These are phyloP conservation scores for Acleris sparsana DNA, from an alignment of 2,888 invertebrate species.

Conservation along the genomic window DNA sequence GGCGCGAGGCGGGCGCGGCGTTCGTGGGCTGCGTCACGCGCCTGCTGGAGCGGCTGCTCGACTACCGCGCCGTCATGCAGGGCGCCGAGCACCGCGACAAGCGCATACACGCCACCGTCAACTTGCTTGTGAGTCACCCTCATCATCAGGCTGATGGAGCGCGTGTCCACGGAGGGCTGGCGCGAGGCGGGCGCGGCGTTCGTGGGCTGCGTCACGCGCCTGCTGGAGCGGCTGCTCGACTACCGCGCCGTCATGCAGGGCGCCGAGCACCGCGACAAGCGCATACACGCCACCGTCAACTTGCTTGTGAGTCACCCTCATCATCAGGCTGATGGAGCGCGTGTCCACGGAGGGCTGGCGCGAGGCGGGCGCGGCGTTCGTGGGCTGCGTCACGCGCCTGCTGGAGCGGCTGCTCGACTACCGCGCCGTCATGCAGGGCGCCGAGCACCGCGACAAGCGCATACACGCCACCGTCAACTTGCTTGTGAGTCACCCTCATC, in stretches of 20 bases:
- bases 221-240: conserved; percentile 94
- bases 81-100: conserved; percentile 98
- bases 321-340: conserved; percentile 90
- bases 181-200: conserved; percentile 96
- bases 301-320: no score
- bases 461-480: conserved; percentile 98
- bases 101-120: conserved; percentile 98
- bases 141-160: conserved; percentile 90
- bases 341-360: conserved; percentile 95
- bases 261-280: conserved; percentile 96
- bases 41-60: conserved; percentile 93
- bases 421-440: conserved; percentile 96
- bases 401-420: conserved; percentile 96
- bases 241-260: conserved; percentile 98
- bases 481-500: no score
- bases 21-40: conserved; percentile 96
- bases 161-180: conserved; percentile 94
- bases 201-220: conserved; percentile 94
- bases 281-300: conserved; percentile 98
- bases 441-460: conserved; percentile 96
- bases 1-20: conserved; percentile 96
- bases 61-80: conserved; percentile 97
- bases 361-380: conserved; percentile 95
- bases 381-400: conserved; percentile 94
- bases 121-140: no score